Base-by-base conservation (phyloP, 30 jellyfish, hydroid and myxozoan species). In the Hydractinia echinata region DNA sequence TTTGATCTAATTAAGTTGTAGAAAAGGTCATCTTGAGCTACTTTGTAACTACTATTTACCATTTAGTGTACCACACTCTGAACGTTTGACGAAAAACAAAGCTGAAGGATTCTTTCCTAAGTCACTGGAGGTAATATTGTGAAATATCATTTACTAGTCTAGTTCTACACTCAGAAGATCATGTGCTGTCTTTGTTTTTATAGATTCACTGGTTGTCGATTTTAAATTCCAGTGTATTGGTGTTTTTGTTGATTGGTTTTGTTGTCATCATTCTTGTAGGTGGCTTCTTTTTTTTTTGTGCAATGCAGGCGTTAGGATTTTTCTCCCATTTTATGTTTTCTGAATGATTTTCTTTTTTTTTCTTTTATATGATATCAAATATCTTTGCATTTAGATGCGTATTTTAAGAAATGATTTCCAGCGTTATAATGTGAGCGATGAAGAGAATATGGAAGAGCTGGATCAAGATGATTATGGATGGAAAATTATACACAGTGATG, bases 391-490 rank as follows among this genome's bases (percentile, higher is more conserved):
- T 48, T 60, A 91, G 97, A 91, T 91, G 97, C 79, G 97, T 55
- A 87, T 91, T 10, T 82, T 91, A 72, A 76, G 83, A 80, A 91
- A 85, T 53, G 97, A 91, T 74, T 91, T 91, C 79, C 84, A 92
- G 54, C 81, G 96, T 54, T 91, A 91, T 77, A 91, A 91, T 74
- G 86, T 91, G 9, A 82, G 82, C 0, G 97, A 91, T 49, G 97
- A 91, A 55, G 97, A 91, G 56, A 72, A 87, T 54, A 21, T 76
- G 73, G 84, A 80, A 11, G 96, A 86, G 51, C 54, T 82, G 9
- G 96, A 92, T 10, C 98, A 87, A 84, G 98, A 92, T 73, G 98
- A 92, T 60, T 92, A 89, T 76, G 98, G 98, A 11, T 92, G 98
- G 98, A 92, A 92, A 72, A 92, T 92, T 83, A 92, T 92, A 8